These are phyloP conservation scores for Corythoichthys intestinalis DNA, from an alignment of 2,113 vertebrate species.

Conservation along the genomic window DNA sequence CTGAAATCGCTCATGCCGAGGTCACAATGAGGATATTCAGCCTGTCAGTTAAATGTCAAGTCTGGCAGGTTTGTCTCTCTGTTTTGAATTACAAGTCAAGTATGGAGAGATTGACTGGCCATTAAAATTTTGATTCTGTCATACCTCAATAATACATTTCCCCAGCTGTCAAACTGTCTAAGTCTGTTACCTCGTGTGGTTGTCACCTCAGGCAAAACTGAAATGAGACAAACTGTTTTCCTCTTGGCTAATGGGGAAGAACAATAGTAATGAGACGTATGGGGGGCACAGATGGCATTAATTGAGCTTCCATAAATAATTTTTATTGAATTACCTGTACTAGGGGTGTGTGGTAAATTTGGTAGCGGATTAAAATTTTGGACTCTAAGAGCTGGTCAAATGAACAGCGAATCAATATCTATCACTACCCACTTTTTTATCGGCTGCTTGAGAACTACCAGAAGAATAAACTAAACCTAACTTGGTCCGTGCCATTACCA, in stretches of 20 bases:
- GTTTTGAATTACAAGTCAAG: slow-evolving; percentile 32
- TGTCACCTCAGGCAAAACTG: slow-evolving; percentile 49
- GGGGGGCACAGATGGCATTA: background rate
- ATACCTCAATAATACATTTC: slow-evolving; percentile 36
- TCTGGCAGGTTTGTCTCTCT: slow-evolving; percentile 50
- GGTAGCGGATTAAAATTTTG: background rate
- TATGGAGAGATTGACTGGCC: slow-evolving; percentile 42
- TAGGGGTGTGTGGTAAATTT: background rate
- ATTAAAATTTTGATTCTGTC: slow-evolving; percentile 60
- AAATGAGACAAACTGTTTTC: slow-evolving; percentile 27
- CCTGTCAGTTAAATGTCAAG: slow-evolving; percentile 66
- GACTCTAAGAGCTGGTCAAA: background rate
- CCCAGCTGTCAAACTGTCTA: slow-evolving; percentile 57
- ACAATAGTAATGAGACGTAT: slow-evolving; percentile 16
- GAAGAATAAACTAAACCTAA: background rate
- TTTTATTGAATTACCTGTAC: background rate
- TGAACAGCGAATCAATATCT: background rate
- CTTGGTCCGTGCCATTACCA: background rate
- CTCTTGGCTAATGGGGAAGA: slow-evolving; percentile 45
- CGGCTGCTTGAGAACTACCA: background rate
- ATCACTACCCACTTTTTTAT: background rate
- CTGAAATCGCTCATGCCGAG: slow-evolving; percentile 47
- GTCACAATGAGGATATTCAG: slow-evolving; percentile 64
- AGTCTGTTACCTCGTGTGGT: slow-evolving; percentile 31
- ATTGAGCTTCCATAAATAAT: background rate